Evolutionary conservation across 2,113 vertebrate genomes (phyloP).

Genomic region (Callorhinus ursinus): DNA sequence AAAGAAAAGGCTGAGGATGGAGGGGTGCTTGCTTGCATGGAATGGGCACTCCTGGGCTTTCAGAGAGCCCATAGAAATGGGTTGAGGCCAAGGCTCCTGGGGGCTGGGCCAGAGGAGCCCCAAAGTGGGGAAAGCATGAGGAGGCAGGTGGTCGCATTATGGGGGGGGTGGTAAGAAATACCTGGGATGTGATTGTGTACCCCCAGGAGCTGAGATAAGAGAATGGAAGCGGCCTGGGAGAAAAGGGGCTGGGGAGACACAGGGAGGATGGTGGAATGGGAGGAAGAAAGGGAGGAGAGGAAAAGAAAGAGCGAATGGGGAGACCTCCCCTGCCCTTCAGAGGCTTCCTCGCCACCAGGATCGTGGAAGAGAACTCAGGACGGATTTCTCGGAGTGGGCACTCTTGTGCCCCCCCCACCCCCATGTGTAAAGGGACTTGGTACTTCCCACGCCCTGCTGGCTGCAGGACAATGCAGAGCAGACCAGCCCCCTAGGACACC

Average conservation of each 20-base stretch:
- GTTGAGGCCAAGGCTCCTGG: background rate
- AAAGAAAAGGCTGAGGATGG: background rate
- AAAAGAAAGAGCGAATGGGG: background rate
- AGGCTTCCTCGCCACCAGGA: background rate
- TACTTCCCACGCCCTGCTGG: background rate
- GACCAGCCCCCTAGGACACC: background rate
- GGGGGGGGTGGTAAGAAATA: background rate
- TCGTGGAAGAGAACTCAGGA: background rate
- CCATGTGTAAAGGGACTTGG: background rate
- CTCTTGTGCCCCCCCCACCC: background rate
- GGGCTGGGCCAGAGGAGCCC: background rate
- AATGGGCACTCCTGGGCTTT: background rate
- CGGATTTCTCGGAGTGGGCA: background rate
- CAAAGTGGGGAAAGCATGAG: background rate
- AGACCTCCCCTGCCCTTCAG: background rate
- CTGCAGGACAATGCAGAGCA: background rate
- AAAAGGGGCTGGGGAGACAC: background rate
- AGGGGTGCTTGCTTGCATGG: background rate
- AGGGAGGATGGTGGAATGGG: background rate
- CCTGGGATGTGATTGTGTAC: background rate
- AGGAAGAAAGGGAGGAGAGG: background rate
- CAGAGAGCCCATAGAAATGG: fast-evolving
- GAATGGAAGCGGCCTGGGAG: background rate
- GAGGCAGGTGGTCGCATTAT: too few relatives aligned
- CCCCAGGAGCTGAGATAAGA: background rate